Evolutionary conservation across 92 coral and sea anemone species (phyloP), one percentile per base, ranked within the genome.

Genomic region (Nematostella vectensis): DNA sequence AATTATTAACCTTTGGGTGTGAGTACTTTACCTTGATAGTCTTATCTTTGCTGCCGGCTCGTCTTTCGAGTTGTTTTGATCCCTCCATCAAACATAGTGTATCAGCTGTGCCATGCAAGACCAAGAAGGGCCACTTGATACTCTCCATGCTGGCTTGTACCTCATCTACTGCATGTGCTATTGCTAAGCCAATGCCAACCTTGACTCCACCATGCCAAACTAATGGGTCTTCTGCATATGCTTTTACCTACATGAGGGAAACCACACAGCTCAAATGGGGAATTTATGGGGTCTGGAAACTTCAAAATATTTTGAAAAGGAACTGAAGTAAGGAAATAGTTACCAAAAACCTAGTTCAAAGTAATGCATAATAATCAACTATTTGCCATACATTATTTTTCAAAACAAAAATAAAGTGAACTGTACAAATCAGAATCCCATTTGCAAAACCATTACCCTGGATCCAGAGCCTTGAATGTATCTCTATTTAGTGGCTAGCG

Each of bases 171-270:
- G 79, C 69, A 0, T 54, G 27, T 1, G 72, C 27, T 22, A 89
- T 31, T 29, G 64, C 76, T 10, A 54, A 15, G 0, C 68, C 87
- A 68, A 62, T 58, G 25, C 78, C 62, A 1, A 69, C 80, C 63
- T 89, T 89, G 38, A 85, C 2, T 1, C 97, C 89, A 2, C 61
- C 87, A 31, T 84, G 95, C 80, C 83, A 80, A 18, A 72, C 50
- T 11, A 89, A 72, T 1, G 89, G 95, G 48, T 89, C 97, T 26
- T 62, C 75, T 27, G 55, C 48, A 57, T 85, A 89, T n/a, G 75
- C 79, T 47, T 61, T 57, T 17, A 77, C 97, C 97, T 89, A 29
- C 18, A 58, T n/a, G n/a, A n/a, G n/a, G n/a, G n/a, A n/a, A 49
- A n/a, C n/a, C n/a, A n/a, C n/a, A n/a, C n/a, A n/a, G n/a, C n/a